A percentile compares a stretch with the other conserved stretches of the same genome.
phyloP scores from a whole-genome alignment of 2,888 invertebrate species.

The Cantharis nigra region DNA sequence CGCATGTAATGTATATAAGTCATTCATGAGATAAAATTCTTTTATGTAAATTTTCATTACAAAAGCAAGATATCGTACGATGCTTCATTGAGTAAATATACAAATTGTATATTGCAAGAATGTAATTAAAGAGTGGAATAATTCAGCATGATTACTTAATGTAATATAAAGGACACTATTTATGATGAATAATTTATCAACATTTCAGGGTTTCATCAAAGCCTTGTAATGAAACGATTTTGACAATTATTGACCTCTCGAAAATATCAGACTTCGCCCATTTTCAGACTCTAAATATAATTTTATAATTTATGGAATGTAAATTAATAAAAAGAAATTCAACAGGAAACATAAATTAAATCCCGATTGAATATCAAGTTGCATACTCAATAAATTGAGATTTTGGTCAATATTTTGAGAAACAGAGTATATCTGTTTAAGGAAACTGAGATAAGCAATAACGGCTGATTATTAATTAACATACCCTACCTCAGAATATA shows the following conservation, averaged over 20 bases:
- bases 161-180: neutral
- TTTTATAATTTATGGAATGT: too few relatives aligned
- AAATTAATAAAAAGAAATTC: neutral
- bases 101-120: too few relatives aligned
- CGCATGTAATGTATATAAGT: neutral
- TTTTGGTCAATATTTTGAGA: neutral
- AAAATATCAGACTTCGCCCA: neutral
- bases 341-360: neutral
- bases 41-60: neutral
- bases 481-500: neutral
- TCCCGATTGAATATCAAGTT: neutral
- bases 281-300: neutral
- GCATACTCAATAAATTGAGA: neutral
- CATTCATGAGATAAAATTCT: neutral
- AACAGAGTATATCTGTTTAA: too few relatives aligned
- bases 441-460: neutral
- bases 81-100: neutral
- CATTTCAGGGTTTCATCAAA: neutral
- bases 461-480: neutral
- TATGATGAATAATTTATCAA: neutral
- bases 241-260: neutral
- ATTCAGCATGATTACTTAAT: neutral
- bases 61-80: neutral
- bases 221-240: neutral
- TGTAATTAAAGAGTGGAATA: neutral